Conservation (phyloP, 2,797 vertebrate genomes). For the Sardinella longiceps region DNA sequence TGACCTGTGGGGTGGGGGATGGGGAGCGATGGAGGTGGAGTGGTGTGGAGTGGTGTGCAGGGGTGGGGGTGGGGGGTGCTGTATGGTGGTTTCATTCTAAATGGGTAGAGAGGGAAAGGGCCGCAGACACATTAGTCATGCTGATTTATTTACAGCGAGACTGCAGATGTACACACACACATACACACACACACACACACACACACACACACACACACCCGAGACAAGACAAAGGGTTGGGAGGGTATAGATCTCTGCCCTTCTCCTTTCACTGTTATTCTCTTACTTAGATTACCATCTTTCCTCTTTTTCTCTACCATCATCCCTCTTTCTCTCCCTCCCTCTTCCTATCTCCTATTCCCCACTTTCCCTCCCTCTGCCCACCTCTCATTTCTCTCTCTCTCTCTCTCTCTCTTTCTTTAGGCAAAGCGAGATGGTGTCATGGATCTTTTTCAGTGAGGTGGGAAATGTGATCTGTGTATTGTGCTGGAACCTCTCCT, state of each 20-base stretch:
- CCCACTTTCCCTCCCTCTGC: not conserved
- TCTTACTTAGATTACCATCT: not conserved
- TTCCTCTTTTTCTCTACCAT: not conserved
- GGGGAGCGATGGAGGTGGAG: no score
- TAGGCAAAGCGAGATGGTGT: not conserved
- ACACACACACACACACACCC: no score
- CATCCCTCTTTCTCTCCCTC: not conserved
- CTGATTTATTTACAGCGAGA: constrained; percentile 21
- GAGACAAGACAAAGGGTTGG: not conserved
- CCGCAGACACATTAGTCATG: not conserved
- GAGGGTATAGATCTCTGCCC: not conserved
- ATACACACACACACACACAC: not conserved
- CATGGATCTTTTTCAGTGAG: not conserved
- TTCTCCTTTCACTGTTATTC: not conserved
- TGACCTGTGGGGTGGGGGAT: not conserved
- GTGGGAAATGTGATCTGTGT: not conserved
- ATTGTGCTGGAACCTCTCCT: not conserved
- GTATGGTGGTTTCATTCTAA: not conserved
- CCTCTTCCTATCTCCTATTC: not conserved
- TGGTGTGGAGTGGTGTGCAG: no score
- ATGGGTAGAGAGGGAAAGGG: not conserved
- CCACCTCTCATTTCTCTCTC: not conserved
- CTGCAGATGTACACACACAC: not conserved
- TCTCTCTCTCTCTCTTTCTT: not conserved
- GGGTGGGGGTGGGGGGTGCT: not conserved